Base-by-base conservation (phyloP, 1,140 invertebrate species). In the Arion vulgaris region DNA sequence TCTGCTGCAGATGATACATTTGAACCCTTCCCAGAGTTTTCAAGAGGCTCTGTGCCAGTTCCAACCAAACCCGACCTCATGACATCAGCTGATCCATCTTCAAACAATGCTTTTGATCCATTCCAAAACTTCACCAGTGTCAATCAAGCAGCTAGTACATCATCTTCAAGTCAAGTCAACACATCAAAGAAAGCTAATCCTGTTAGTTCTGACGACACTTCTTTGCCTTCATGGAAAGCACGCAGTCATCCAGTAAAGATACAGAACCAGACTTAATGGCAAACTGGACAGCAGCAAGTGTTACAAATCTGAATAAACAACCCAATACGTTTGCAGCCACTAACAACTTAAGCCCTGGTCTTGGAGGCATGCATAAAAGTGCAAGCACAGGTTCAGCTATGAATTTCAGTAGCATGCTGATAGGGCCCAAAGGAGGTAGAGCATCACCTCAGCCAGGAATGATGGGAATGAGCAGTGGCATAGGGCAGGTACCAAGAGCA, bases 201-300 rank as follows among this genome's bases (percentile, higher is more conserved):
- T 5, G 32, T 41, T 34, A 80, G 36, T 45, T 28, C 80, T 36
- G 82, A 86, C 17, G 86, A 86, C 78, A 90, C 53, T 90, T 90
- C 74, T 78, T 90, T 34, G 83, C 73, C 7, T 86, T 90, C 73
- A 88, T 88, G 84, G 87, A 89, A 66, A 83, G 72, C 38, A 62
- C 38, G 39, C 62, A 82, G 13, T 28, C 68, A 9, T 2, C 38
- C 34, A 53, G 75, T 1, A 74, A 82, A 45, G 77, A 69, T 15
- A 80, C 80, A 53, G 87, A 86, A 15, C 76, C 83, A 32, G 87
- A 89, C 82, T 84, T 92, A 41, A 89, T 92, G 83, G 90, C 90
- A 15, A 85, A 84, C 66, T 92, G 91, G 91, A 84, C 91, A 82
- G 80, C 84, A 38, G 69, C 17, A 66, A 86, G 85, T 74, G 84